Base-by-base conservation (phyloP, 2,113 vertebrate species). In the Archocentrus centrarchus region DNA sequence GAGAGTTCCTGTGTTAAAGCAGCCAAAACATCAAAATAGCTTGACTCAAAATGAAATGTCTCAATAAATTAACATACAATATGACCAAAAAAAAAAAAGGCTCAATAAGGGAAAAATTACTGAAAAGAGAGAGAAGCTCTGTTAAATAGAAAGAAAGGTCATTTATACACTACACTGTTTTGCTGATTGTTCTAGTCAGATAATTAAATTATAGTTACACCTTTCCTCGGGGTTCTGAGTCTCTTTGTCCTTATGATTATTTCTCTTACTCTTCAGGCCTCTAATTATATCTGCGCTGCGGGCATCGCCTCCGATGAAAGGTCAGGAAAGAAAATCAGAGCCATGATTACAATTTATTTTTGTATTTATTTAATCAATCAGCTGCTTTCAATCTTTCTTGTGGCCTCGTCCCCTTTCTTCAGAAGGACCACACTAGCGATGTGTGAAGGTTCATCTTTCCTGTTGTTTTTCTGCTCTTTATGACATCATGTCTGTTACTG, bases 321-420 rank as follows among this genome's bases (percentile, higher is more conserved):
- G 35, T 59, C 68, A 73, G 68, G 13, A 70, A 61, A 35, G 55
- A 53, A 60, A 77, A 63, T 73, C 60, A 22, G 14, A 55, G 44
- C 41, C 30, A 15, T 47, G 59, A 60, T 60, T 75, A n/a, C 44
- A 15, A n/a, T 14, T 83, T 63, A 27, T 11, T 58, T 59, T 3
- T 4, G 0, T 7, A 53, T 13, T 22, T 39, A 18, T 62, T 62
- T 78, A 60, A 47, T 47, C 39, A 47, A 27, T 58, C 57, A 37
- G 7, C 57, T 59, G 18, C 75, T 44, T 77, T 15, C 14, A 59
- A 27, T 44, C 39, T 47, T 73, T 75, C 17, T 77, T 55, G 68
- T 73, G 68, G 68, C 27, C 68, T 73, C 55, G 47, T 50, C 27
- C 27, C 27, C 47, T 55, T 73, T 73, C 68, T 73, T 73, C 47